Evolutionary conservation across 2,797 vertebrate genomes (phyloP), one percentile per base, ranked within the genome.

Genomic region (Gadopsis bispinosus): DNA sequence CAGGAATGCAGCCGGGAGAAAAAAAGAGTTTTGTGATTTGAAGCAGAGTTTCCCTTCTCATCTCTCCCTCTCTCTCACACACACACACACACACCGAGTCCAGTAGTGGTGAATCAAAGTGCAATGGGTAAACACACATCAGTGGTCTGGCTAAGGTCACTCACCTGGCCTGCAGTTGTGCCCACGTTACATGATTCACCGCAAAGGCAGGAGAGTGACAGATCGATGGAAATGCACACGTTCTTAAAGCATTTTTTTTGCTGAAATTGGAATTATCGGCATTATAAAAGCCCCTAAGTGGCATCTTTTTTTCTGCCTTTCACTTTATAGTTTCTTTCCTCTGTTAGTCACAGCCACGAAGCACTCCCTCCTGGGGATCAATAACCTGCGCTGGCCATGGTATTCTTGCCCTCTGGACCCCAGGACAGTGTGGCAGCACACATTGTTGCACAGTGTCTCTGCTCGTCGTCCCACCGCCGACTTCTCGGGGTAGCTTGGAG

Each of bases 51-150:
- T 48, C 47, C 26, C 35, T 8, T 76, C 66, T 72, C 63, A 39
- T 45, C 39, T 59, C 51, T 53, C 29, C 50, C 50, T 60, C 26
- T 62, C 51, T 65, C 55, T 74, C 50, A 50, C 69, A 59, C 43
- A 61, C 58, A 47, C 55, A 50, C 68, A 59, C 55, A 60, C 63
- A 45, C 59, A 69, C 48, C 59, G 47, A 82, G 39, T 81, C 71
- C 69, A 53, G 66, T 11, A 10, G 82, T 7, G 35, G 68, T 78
- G 74, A 91, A 74, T 90, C 94, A 91, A 90, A 81, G 91, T 83
- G 86, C 73, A 84, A 88, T 75, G 70, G 69, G 87, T 83, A 88
- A 94, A 93, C 92, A 95, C 89, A 87, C 83, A 90, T 62, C 86
- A 83, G 69, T 67, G 45, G 67, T 55, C 75, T 72, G 69, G 51